Evolutionary conservation across 1,140 invertebrate genomes (phyloP).

Genomic region (Tribolium madens): DNA sequence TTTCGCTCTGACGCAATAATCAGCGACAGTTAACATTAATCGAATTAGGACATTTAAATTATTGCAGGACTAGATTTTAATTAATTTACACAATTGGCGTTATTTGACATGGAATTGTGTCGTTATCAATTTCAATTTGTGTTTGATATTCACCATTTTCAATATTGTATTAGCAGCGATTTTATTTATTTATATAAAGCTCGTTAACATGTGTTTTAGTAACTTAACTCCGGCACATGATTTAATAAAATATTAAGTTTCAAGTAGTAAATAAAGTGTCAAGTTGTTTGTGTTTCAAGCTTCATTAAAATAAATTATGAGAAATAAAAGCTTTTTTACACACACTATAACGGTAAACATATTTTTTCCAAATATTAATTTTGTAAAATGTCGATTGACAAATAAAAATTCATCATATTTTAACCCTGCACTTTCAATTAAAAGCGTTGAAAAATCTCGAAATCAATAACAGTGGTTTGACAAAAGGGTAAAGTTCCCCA

Average conservation of each 20-base stretch:
- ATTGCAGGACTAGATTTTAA: conserved; percentile 23
- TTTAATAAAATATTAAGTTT: conserved; percentile 34
- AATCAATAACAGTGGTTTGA: background rate
- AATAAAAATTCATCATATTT: no score
- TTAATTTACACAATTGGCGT: conserved; percentile 31
- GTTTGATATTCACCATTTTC: conserved; percentile 15
- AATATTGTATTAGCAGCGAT: background rate
- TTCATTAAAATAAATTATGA: conserved; percentile 25
- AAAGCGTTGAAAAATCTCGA: background rate
- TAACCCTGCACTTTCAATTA: background rate
- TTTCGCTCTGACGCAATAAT: background rate
- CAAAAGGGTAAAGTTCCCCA: no score
- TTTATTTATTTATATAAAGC: conserved; percentile 15
- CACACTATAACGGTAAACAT: background rate
- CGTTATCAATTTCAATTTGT: conserved; percentile 32
- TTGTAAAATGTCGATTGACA: background rate
- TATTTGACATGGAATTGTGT: conserved; percentile 20
- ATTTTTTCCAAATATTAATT: background rate
- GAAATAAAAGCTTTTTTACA: conserved; percentile 6
- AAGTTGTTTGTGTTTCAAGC: conserved; percentile 12
- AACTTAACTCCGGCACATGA: conserved; percentile 9
- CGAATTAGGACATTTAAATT: conserved; percentile 34
- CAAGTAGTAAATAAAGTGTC: conserved; percentile 32
- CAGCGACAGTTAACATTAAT: conserved; percentile 20
- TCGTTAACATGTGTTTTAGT: conserved; percentile 17